A percentile compares a stretch with the other conserved stretches of the same genome.
phyloP scores from a whole-genome alignment of 2,888 invertebrate genomes.

The Platynereis dumerilii region DNA sequence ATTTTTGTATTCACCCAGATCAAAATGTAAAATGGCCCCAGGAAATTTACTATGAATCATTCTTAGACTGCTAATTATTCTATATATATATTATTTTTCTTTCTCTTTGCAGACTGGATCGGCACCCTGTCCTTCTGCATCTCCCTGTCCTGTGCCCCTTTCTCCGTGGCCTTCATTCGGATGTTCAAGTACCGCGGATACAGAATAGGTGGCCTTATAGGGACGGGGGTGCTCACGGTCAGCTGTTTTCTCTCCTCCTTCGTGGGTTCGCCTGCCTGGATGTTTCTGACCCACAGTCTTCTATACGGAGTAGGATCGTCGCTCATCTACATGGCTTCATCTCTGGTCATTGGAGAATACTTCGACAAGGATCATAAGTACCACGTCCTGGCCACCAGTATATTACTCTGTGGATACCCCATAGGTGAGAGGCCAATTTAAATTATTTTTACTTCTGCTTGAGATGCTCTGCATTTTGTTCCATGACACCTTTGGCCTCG shows the following conservation, averaged over 20 bases:
- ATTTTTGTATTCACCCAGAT: too few species aligned
- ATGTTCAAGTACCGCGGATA: conserved; percentile 41
- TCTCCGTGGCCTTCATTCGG: conserved; percentile 44
- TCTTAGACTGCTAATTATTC: too few species aligned
- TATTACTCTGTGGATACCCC: conserved; percentile 48
- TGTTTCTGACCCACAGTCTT: conserved; percentile 44
- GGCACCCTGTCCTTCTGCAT: conserved; percentile 47
- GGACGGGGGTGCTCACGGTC: conserved; percentile 39
- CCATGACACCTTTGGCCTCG: too few species aligned
- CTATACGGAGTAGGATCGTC: conserved; percentile 46
- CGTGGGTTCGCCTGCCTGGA: conserved; percentile 41
- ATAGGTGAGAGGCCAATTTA: conserved; percentile 37
- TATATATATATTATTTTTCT: too few species aligned
- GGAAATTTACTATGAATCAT: too few species aligned
- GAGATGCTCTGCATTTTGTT: too few species aligned
- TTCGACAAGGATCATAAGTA: conserved; percentile 45
- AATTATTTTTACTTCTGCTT: too few species aligned
- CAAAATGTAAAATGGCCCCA: too few species aligned
- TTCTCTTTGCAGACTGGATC: conserved; percentile 44
- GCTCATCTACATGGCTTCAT: conserved; percentile 47
- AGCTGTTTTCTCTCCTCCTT: conserved; percentile 43
- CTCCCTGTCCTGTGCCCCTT: conserved; percentile 41
- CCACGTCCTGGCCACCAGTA: conserved; percentile 49
- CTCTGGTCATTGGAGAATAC: conserved; percentile 47
- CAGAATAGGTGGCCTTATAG: conserved; percentile 39